These are phyloP conservation scores for Brachyptera risi DNA, from an alignment of 2,888 invertebrate species.

Conservation along the genomic window DNA sequence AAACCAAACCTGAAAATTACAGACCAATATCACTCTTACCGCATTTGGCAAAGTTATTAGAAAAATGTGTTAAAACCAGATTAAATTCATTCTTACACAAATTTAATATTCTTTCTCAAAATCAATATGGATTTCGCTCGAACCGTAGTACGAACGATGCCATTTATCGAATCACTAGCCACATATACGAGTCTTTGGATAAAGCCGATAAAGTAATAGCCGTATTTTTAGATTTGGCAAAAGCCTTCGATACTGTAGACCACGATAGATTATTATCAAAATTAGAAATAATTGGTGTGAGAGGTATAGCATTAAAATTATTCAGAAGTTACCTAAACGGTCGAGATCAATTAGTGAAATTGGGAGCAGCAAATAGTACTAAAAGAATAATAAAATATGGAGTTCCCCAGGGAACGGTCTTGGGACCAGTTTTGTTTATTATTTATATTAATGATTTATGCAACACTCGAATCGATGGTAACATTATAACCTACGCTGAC, in stretches of 20 bases:
- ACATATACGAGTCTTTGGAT: neutral
- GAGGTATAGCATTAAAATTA: slow-evolving; percentile 24
- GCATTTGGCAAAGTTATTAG: neutral
- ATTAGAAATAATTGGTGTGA: slow-evolving; percentile 22
- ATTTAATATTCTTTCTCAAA: neutral
- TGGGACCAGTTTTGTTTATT: slow-evolving; percentile 29
- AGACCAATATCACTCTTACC: neutral
- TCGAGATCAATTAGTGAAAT: slow-evolving; percentile 28
- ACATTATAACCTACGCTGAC: slow-evolving; percentile 24
- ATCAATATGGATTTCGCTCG: neutral
- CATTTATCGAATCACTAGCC: neutral
- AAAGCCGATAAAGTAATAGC: neutral
- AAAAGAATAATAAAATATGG: slow-evolving; percentile 16
- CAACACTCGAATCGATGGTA: slow-evolving; percentile 20
- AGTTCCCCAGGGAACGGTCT: too few species aligned
- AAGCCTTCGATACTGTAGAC: neutral
- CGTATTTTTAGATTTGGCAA: neutral
- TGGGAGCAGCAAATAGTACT: slow-evolving; percentile 15
- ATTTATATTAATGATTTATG: slow-evolving; percentile 32
- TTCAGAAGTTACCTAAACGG: slow-evolving; percentile 27
- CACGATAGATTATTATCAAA: neutral
- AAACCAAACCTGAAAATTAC: neutral
- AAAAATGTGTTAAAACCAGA: neutral
- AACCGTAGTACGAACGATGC: neutral
- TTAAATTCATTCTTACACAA: neutral